Percentiles rank a stretch among this genome's conserved stretches.
phyloP scores from a whole-genome alignment of 2,888 invertebrate species.

The Pollenia labialis region DNA sequence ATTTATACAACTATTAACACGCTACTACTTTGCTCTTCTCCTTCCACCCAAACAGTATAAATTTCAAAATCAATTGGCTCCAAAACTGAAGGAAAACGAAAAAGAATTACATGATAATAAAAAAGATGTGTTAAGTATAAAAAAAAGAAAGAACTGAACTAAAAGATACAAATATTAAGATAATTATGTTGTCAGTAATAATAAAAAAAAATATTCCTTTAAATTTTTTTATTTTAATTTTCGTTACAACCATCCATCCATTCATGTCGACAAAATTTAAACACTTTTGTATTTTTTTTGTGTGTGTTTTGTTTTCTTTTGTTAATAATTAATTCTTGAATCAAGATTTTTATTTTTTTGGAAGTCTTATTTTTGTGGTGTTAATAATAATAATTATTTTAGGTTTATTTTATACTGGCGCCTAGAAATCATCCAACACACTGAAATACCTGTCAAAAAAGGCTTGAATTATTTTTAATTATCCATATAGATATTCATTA shows the following conservation, averaged over 20 bases:
- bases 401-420: constrained; percentile 33
- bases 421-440: constrained; percentile 14
- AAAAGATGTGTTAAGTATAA: constrained; percentile 24
- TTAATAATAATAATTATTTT: constrained; percentile 25
- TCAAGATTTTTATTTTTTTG: constrained; percentile 18
- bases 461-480: constrained; percentile 56
- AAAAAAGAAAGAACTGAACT: constrained; percentile 37
- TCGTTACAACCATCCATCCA: constrained; percentile 34
- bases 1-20: constrained; percentile 46
- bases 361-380: constrained; percentile 27
- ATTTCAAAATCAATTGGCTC: constrained; percentile 43
- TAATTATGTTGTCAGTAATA: constrained; percentile 71
- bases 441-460: constrained; percentile 11
- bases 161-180: constrained; percentile 61
- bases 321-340: constrained; percentile 28
- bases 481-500: constrained; percentile 56
- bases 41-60: neutral
- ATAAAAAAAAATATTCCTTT: constrained; percentile 20
- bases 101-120: constrained; percentile 3
- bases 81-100: neutral
- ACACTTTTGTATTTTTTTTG: constrained; percentile 2
- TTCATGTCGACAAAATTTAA: constrained; percentile 30
- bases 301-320: constrained; percentile 10
- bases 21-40: constrained; percentile 10
- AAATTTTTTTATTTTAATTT: neutral